These are phyloP conservation scores for Scaptomyza flava DNA, from an alignment of 2,888 invertebrate species.

Conservation along the genomic window DNA sequence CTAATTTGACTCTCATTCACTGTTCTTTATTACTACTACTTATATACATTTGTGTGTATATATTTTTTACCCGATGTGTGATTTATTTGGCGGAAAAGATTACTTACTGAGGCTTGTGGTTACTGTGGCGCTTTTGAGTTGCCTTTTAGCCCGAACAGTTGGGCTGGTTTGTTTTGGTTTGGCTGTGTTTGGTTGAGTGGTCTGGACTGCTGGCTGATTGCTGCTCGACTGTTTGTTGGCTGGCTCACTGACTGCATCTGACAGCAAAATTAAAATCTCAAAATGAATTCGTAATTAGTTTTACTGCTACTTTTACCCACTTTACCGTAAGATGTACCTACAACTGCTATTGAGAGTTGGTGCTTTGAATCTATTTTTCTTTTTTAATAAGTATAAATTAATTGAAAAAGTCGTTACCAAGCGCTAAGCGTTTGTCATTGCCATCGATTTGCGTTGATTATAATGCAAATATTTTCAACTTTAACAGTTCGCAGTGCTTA, in stretches of 20 bases:
- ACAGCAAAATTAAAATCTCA: slow-evolving; percentile 82
- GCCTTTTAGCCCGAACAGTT: slow-evolving; percentile 23
- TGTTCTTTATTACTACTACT: slow-evolving; percentile 33
- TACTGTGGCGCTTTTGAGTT: slow-evolving; percentile 46
- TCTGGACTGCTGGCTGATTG: slow-evolving; percentile 33
- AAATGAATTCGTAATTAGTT: slow-evolving; percentile 83
- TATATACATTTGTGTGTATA: slow-evolving; percentile 3
- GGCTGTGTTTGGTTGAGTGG: slow-evolving; percentile 11
- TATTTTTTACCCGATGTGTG: slow-evolving; percentile 74
- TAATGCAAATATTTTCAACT: slow-evolving; percentile 4
- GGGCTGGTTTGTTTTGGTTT: slow-evolving; percentile 26
- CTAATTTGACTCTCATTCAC: slow-evolving; percentile 75
- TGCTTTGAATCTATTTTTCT: slow-evolving; percentile 17
- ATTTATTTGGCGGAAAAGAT: slow-evolving; percentile 84
- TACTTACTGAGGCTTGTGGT: slow-evolving; percentile 73
- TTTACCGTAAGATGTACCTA: slow-evolving; percentile 34
- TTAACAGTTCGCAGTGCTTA: not conserved
- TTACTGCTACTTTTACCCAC: slow-evolving; percentile 70
- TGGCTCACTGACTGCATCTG: slow-evolving; percentile 61
- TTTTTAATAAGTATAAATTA: slow-evolving; percentile 71
- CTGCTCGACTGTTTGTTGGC: slow-evolving; percentile 40
- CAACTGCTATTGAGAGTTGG: slow-evolving; percentile 39
- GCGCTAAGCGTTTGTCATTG: slow-evolving; percentile 37
- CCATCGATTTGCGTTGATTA: slow-evolving; percentile 19
- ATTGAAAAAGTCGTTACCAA: slow-evolving; percentile 77